Evolutionary conservation across 2,797 vertebrate genomes (phyloP), one percentile per base, ranked within the genome.

Genomic region (Thalassophryne amazonica): DNA sequence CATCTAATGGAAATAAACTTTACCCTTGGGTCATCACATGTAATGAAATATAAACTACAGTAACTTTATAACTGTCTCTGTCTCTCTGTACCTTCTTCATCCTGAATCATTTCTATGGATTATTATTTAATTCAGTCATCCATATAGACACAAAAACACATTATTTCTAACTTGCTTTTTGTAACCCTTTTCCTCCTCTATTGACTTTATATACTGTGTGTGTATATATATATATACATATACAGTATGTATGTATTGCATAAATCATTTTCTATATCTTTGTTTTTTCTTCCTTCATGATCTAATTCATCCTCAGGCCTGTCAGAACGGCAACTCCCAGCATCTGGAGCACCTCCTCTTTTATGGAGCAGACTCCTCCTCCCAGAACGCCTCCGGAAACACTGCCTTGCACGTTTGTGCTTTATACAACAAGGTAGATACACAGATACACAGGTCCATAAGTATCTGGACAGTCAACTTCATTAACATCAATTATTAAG

Each of bases 381-480:
- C 91, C 73, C 92, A 94, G 89, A 97, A 97, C 32, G 94, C 94
- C 51, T 97, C 95, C 7, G 95, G 95, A 84, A 97, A 97, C 89
- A 95, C 95, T 24, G 94, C 95, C 69, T 86, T 96, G 82, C 95
- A 96, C 89, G 93, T 97, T 67, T 97, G 94, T 75, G 94, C 94
- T 71, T 91, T 96, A 81, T 96, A 97, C 84, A 96, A 96, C 84
- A 96, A 95, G 92, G 94, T 95, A 83, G 4, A 25, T 8, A 12
- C 16, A n/a, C 5, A 14, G 9, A 24, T 9, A n/a, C 8, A 7
- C 23, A 24, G 11, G 12, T 8, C n/a, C n/a, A n/a, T n/a, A n/a
- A n/a, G n/a, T n/a, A n/a, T n/a, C n/a, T n/a, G n/a, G n/a, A n/a
- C n/a, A n/a, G n/a, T n/a, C n/a, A n/a, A n/a, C n/a, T n/a, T n/a